These are phyloP conservation scores for Lasioglossum albipes DNA, from an alignment of 1,140 invertebrate genomes.

Conservation along the genomic window DNA sequence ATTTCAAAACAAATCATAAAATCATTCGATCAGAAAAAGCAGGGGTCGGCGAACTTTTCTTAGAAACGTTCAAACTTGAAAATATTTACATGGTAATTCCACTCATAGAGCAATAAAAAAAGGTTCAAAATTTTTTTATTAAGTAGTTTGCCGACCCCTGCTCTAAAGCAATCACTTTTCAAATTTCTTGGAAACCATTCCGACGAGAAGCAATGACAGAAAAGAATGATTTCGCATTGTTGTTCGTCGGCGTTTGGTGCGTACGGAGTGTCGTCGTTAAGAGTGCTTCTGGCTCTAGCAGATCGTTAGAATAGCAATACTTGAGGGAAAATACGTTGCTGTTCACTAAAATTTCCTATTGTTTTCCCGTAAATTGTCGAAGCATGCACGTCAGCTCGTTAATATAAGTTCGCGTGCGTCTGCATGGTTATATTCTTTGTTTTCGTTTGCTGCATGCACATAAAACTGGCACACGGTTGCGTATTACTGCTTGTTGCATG, in stretches of 20 bases:
- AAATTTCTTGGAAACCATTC: not conserved
- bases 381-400: conserved; percentile 1
- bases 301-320: not conserved
- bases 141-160: too few species aligned
- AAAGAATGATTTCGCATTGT: conserved; percentile 15
- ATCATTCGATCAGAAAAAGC: too few species aligned
- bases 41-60: too few species aligned
- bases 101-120: too few species aligned
- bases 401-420: not conserved
- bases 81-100: too few species aligned
- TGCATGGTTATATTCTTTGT: conserved; percentile 12
- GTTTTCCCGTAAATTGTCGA: not conserved
- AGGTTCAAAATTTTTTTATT: too few species aligned
- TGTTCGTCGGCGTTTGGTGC: conserved; percentile 24
- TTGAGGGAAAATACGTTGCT: not conserved
- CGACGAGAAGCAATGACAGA: conserved; percentile 23
- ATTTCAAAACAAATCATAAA: not conserved
- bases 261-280: conserved; percentile 43
- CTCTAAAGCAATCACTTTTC: too few species aligned
- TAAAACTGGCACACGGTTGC: conserved; percentile 10
- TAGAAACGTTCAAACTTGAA: too few species aligned
- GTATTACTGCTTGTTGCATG: conserved; percentile 37
- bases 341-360: not conserved
- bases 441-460: conserved; percentile 28
- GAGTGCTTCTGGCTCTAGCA: conserved; percentile 35